A percentile compares a stretch with the other conserved stretches of the same genome.
Evolutionary conservation across 2,888 invertebrate genomes (phyloP).

Genomic region (Gortyna flavago): DNA sequence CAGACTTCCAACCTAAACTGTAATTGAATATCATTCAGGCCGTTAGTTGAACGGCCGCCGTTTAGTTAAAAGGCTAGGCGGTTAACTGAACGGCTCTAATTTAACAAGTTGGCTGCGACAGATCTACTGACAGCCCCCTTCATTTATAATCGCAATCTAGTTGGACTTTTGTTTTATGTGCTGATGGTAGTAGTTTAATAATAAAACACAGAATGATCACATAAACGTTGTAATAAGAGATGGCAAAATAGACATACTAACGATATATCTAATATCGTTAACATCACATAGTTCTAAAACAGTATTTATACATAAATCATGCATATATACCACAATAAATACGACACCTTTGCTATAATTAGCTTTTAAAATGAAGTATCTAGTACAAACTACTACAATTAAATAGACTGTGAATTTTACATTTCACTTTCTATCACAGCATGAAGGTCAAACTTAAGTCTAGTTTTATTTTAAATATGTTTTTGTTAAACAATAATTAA

Average conservation of each 20-base stretch:
- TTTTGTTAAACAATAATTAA: slow-evolving; percentile 48
- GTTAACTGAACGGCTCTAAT: too few species aligned
- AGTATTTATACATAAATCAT: slow-evolving; percentile 49
- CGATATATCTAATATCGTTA: slow-evolving; percentile 55
- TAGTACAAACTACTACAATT: slow-evolving; percentile 62
- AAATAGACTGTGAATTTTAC: slow-evolving; percentile 58
- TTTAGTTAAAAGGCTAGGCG: too few species aligned
- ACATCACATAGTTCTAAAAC: slow-evolving; percentile 55
- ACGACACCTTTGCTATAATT: slow-evolving; percentile 54
- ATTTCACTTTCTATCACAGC: slow-evolving; percentile 64
- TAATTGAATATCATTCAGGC: too few species aligned
- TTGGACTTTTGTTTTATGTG: too few species aligned
- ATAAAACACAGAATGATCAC: slow-evolving; percentile 50
- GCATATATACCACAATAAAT: slow-evolving; percentile 60
- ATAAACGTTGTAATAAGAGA: slow-evolving; percentile 59
- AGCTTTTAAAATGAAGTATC: slow-evolving; percentile 47
- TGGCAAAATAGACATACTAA: slow-evolving; percentile 59
- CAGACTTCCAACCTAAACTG: too few species aligned
- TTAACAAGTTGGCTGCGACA: too few species aligned
- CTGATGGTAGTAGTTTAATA: background rate
- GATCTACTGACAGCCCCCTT: background rate
- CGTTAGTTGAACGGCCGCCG: too few species aligned
- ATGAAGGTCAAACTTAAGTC: slow-evolving; percentile 65
- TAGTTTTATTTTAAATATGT: slow-evolving; percentile 50
- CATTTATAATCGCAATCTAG: background rate